Base-by-base conservation (phyloP, 2,797 vertebrate species). In the Discoglossus pictus region DNA sequence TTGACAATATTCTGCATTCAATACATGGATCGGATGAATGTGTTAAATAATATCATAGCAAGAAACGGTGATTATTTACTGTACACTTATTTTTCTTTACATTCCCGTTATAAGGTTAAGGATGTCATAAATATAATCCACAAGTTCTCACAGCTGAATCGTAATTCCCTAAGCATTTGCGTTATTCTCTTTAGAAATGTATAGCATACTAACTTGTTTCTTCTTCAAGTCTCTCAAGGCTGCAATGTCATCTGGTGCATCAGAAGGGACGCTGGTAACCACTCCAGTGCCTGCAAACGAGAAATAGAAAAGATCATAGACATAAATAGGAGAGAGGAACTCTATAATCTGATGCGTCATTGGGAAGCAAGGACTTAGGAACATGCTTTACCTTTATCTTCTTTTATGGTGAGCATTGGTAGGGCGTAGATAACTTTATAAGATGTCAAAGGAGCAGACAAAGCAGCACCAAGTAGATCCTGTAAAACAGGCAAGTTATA, bases 401-500 rank as follows among this genome's bases (percentile, higher is more conserved):
- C 96, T 79, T 97, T 99, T 81, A 99, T 98, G 27, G 95, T 98
- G 65, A 99, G 90, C 97, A 99, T 98, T n/a, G 97, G 97, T 61
- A 99, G 90, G 56, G 92, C 88, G 1, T 96, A 97, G 15, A 98
- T 91, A 62, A 93, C 84, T 73, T 92, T 93, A 75, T 98, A 98
- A 39, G 84, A 74, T 0, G 90, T 93, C 54, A 98, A 83, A 7
- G 97, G 97, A 9, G 96, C 96, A 2, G 81, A 91, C 60, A 99
- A 82, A 0, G 93, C 89, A 74, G 89, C 90, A 1, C 96, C 95
- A 2, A 99, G 90, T 27, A 99, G 88, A 66, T 99, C 96, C 96
- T 99, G 65, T 36, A 76, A 60, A 79, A 63, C 27, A 31, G 27
- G 8, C 8, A 31, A 4, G 8, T 31, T 4, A 31, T 4, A 31